Evolutionary conservation across 92 coral and sea anemone species (phyloP).

Genomic region (Chrysogorgia sp.): DNA sequence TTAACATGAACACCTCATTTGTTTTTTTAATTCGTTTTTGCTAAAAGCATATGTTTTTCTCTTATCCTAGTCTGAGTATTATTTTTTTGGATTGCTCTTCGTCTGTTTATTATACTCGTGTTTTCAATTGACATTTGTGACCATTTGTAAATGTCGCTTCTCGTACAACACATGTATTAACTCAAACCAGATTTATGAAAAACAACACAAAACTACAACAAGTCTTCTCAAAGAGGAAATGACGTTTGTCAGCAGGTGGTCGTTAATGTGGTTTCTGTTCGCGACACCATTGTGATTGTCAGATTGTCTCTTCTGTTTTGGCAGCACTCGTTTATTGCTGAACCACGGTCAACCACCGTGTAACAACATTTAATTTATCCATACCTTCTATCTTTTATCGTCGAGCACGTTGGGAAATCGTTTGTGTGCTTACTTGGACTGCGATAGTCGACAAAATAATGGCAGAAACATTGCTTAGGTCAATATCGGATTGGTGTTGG

Average conservation of each 20-base stretch:
- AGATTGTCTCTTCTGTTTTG: neutral
- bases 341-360: neutral
- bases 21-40: no score
- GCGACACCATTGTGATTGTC: neutral
- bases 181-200: no score
- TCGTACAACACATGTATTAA: no score
- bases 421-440: neutral
- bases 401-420: neutral
- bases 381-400: neutral
- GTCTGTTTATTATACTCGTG: no score
- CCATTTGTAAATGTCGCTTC: no score
- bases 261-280: neutral
- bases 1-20: no score
- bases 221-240: neutral
- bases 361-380: neutral
- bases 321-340: no score
- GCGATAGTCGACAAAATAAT: neutral
- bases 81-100: no score
- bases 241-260: neutral
- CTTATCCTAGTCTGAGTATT: no score
- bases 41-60: no score
- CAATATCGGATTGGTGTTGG: constrained; percentile 33
- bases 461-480: constrained; percentile 7
- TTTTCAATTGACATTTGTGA: no score
- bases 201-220: no score